Percentiles rank a stretch among this genome's conserved stretches.
Evolutionary conservation across 2,888 invertebrate genomes (phyloP).

Genomic region (Thymelicus lineola): DNA sequence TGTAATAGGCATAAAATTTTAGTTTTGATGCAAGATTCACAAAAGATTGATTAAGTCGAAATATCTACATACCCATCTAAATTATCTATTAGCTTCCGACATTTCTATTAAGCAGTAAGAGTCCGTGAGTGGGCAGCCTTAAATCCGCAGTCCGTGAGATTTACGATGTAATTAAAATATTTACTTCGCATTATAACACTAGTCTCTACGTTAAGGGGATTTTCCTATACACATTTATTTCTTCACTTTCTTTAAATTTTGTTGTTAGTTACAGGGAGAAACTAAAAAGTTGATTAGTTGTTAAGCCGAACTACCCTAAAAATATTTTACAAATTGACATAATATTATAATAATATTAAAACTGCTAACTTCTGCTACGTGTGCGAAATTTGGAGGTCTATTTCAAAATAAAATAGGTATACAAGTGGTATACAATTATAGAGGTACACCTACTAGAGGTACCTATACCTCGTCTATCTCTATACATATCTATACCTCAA

Average conservation of each 20-base stretch:
- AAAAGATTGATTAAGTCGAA: neutral
- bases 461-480: no score
- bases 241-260: slow-evolving; percentile 10
- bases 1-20: neutral
- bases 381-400: no score
- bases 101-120: slow-evolving; percentile 39
- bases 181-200: slow-evolving; percentile 56
- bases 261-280: neutral
- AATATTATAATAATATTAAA: no score
- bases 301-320: no score
- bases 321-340: no score
- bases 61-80: slow-evolving; percentile 16
- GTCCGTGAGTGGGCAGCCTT: slow-evolving; percentile 37
- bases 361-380: no score
- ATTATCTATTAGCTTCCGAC: slow-evolving; percentile 43
- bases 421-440: no score
- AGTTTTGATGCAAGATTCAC: neutral
- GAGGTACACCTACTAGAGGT: no score
- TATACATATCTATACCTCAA: no score
- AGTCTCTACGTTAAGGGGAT: slow-evolving; percentile 53
- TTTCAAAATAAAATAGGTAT: no score
- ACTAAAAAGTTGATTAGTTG: no score
- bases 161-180: slow-evolving; percentile 61
- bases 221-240: slow-evolving; percentile 4
- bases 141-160: slow-evolving; percentile 51